Base-by-base conservation (phyloP, 2,797 vertebrate genomes). In the Gambelia wislizenii region DNA sequence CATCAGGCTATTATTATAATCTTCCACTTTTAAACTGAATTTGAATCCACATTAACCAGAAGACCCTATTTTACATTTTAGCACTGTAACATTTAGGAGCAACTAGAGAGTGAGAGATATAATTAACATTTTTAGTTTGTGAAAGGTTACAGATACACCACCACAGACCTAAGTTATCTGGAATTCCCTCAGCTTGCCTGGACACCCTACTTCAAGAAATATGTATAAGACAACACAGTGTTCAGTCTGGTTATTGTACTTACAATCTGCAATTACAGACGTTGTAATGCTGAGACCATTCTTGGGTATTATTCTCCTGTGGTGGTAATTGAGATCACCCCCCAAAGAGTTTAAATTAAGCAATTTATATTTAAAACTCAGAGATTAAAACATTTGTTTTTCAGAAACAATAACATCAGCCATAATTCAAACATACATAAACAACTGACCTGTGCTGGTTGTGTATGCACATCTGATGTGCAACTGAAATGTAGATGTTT, bases 321-420 rank as follows among this genome's bases (percentile, higher is more conserved):
- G 42, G 10, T 47, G 27, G 74, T 47, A 44, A 76, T 14, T 13
- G 36, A 27, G 42, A 30, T 44, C 47, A 6, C 1, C 1, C 6
- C 27, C 4, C 30, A 54, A 20, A n/a, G 7, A 1, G 7, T 87
- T n/a, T n/a, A n/a, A n/a, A n/a, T n/a, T n/a, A n/a, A n/a, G n/a
- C 85, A 89, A 83, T 90, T 91, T 10, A 14, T 91, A 87, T 84
- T 91, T 91, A 52, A 92, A 67, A 77, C 54, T 39, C 80, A 83
- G 69, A 82, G 22, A 83, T 13, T 92, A 89, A 91, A 94, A 81
- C 49, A 91, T 90, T 90, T 91, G 87, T 87, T 84, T 93, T 94
- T 93, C 93, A 93, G 76, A 89, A 6, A 67, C 1, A 0, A 89
- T 83, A 0, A 61, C 88, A 89, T 95, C 91, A 85, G 86, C 69